Percentiles rank a stretch among this genome's conserved stretches.
phyloP scores from a whole-genome alignment of 2,888 invertebrate genomes.

The Polymixis flavicincta region DNA sequence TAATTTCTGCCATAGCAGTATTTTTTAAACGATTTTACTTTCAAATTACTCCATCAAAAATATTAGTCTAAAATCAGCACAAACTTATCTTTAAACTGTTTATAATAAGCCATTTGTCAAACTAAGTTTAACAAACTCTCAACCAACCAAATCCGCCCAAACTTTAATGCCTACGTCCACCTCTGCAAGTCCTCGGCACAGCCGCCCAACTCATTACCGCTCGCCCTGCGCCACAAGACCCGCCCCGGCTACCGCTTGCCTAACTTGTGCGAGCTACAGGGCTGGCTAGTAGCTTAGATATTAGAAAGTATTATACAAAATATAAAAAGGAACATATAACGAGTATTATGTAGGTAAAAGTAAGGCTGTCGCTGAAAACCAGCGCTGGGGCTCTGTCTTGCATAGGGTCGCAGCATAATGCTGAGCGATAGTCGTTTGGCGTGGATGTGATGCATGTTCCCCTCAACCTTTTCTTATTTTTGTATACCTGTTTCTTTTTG shows the following conservation, averaged over 20 bases:
- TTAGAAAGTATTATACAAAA: constrained; percentile 2
- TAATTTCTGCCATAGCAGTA: too few species aligned
- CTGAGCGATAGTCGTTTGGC: too few species aligned
- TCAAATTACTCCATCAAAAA: not conserved
- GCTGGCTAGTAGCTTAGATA: constrained; percentile 59
- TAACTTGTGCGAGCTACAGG: constrained; percentile 77
- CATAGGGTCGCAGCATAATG: too few species aligned
- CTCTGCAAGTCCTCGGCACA: constrained; percentile 68
- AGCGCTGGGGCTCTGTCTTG: too few species aligned
- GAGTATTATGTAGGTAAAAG: too few species aligned
- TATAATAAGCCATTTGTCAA: constrained; percentile 15
- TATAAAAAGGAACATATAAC: not conserved
- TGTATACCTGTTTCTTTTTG: too few species aligned
- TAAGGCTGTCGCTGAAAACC: too few species aligned
- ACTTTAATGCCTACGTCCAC: constrained; percentile 66
- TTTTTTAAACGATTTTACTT: not conserved
- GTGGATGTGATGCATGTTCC: too few species aligned
- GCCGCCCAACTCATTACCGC: constrained; percentile 84
- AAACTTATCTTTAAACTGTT: not conserved
- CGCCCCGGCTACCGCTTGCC: constrained; percentile 80
- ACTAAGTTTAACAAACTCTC: constrained; percentile 28
- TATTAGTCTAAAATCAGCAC: not conserved
- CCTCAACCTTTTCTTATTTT: too few species aligned
- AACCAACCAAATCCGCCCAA: constrained; percentile 41
- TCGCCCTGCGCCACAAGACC: constrained; percentile 83